A percentile compares a stretch with the other conserved stretches of the same genome.
Conservation (phyloP, 2,888 invertebrate species). For the Synergus umbraculus region DNA sequence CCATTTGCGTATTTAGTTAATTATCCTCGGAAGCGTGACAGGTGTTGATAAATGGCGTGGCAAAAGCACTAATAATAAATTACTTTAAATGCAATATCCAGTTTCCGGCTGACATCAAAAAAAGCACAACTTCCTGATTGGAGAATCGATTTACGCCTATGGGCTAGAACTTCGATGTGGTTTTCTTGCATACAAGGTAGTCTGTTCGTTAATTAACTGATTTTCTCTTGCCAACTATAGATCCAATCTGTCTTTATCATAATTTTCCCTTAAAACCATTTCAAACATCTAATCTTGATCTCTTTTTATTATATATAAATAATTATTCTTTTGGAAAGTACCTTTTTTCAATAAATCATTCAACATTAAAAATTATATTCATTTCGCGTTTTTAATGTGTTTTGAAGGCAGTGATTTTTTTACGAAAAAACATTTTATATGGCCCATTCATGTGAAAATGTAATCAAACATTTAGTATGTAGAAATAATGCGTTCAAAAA, state of each 20-base stretch:
- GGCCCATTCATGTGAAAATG: not conserved
- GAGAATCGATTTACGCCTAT: conserved; percentile 38
- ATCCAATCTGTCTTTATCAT: not conserved
- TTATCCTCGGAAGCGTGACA: conserved; percentile 14
- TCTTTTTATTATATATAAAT: no score
- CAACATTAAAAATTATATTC: no score
- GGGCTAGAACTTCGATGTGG: conserved; percentile 17
- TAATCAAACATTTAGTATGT: not conserved
- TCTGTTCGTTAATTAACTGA: conserved; percentile 33
- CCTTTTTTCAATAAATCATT: no score
- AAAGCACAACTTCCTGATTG: conserved; percentile 40
- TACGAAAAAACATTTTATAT: not conserved
- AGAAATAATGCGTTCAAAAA: not conserved
- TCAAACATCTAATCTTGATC: conserved; percentile 6
- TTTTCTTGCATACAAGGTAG: conserved; percentile 16
- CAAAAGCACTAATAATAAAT: conserved; percentile 33
- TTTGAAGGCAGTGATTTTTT: no score
- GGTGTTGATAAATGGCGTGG: conserved; percentile 36
- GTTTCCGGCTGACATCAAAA: conserved; percentile 28
- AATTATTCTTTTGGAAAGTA: no score
- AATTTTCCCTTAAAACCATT: conserved; percentile 1
- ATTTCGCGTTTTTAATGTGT: no score
- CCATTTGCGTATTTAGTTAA: conserved; percentile 24
- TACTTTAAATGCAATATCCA: conserved; percentile 34
- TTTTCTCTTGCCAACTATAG: conserved; percentile 33